Conservation (phyloP, 2,888 invertebrate species). For the Leptinotarsa tumamoca region DNA sequence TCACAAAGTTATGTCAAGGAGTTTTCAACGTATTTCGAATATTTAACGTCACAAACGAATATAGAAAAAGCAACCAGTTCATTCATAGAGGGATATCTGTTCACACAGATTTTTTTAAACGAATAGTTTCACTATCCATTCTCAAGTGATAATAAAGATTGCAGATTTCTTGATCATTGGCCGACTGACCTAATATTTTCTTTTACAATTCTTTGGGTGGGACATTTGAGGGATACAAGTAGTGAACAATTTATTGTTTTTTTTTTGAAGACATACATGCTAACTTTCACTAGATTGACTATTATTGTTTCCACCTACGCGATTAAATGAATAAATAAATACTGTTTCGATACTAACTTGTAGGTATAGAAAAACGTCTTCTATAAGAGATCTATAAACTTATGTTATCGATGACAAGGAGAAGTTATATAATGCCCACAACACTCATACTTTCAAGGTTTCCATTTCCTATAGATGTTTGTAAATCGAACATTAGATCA, state of each 20-base stretch:
- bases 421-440: background rate
- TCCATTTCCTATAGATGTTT: slow-evolving; percentile 1
- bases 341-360: background rate
- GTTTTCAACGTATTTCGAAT: too few relatives aligned
- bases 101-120: too few relatives aligned
- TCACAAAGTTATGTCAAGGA: too few relatives aligned
- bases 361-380: background rate
- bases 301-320: too few relatives aligned
- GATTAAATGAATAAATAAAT: background rate
- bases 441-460: slow-evolving; percentile 15
- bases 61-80: too few relatives aligned
- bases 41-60: too few relatives aligned
- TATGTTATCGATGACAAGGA: background rate
- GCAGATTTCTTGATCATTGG: background rate
- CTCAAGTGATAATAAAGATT: background rate
- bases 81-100: too few relatives aligned
- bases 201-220: background rate
- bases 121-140: too few relatives aligned
- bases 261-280: background rate
- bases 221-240: background rate
- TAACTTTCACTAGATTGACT: background rate
- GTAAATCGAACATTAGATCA: background rate
- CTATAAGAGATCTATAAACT: background rate
- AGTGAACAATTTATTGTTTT: background rate
- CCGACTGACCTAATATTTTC: background rate